Evolutionary conservation across 2,797 vertebrate species (phyloP), one percentile per base, ranked within the genome.

Genomic region (Ispidina lecontei): DNA sequence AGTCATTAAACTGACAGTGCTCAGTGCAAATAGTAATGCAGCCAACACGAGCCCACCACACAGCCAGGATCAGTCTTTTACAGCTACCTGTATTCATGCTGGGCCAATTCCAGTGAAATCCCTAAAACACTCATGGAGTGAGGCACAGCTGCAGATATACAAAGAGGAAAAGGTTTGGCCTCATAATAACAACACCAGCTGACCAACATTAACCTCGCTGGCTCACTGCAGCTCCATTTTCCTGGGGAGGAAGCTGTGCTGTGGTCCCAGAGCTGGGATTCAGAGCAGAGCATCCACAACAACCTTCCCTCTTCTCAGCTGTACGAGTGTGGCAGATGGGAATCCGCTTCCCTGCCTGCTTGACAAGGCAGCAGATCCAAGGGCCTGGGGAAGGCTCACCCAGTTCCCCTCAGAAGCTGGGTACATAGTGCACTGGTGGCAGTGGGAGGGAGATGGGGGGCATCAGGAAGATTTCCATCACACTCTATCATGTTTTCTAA

Each of bases 311-410:
- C 33, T 56, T 6, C 80, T 15, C 43, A 31, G 33, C 44, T 28
- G 23, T 4, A 5, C 0, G 2, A 56, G 41, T 1, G 0, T 2
- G 37, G 37, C 68, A 41, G 39, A 29, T 1, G 2, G n/a, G 37
- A 71, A 33, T 17, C 23, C 23, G 28, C 23, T 41, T 85, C 25
- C 41, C 22, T 22, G 9, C 0, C 0, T 7, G 31, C 77, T 68
- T 5, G 0, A 22, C 23, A 6, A 14, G 49, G n/a, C 49, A 65
- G 4, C 3, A 1, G 6, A 6, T 12, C 49, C 4, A 4, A 8
- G 31, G 1, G 37, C 0, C 2, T 2, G 1, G 6, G 47, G 29
- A 41, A 71, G 18, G 43, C 47, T 74, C 75, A 17, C 11, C 14
- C 26, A 0, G 11, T 31, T 69, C 26, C 43, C 29, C 12, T 3